phyloP scores from a whole-genome alignment of 2,888 invertebrate species.

The Apamea epomidion region DNA sequence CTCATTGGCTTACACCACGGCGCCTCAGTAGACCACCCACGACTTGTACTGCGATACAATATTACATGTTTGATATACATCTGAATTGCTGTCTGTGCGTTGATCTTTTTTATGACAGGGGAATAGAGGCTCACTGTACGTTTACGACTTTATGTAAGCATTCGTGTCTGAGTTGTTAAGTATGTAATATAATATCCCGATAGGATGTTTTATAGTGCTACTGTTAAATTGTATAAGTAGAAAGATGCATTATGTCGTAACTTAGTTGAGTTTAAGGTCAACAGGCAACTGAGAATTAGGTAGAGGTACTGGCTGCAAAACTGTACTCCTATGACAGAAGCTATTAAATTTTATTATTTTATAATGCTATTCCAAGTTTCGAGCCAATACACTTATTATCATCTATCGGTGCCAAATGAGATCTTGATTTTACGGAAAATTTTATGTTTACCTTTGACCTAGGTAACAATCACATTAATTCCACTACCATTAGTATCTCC shows the following conservation, averaged over 20 bases:
- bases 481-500: too few relatives aligned
- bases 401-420: not conserved
- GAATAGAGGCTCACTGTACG: constrained; percentile 53
- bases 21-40: constrained; percentile 63
- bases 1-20: constrained; percentile 32
- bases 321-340: not conserved
- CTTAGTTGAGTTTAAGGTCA: constrained; percentile 34
- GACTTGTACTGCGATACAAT: constrained; percentile 34
- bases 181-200: constrained; percentile 57
- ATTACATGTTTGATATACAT: constrained; percentile 54
- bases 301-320: not conserved
- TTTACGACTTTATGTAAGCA: constrained; percentile 59
- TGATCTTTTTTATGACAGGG: constrained; percentile 60
- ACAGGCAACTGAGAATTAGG: not conserved
- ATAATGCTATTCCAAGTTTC: constrained; percentile 10
- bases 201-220: constrained; percentile 44
- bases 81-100: constrained; percentile 60
- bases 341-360: not conserved
- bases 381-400: constrained; percentile 2
- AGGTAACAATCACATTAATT: not conserved
- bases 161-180: constrained; percentile 60
- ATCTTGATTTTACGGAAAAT: not conserved
- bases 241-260: constrained; percentile 23
- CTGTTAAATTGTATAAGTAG: constrained; percentile 35
- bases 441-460: constrained; percentile 5